Evolutionary conservation across 2,113 vertebrate genomes (phyloP), one percentile per base, ranked within the genome.

Genomic region (Calyptommatus sinebrachiatus): DNA sequence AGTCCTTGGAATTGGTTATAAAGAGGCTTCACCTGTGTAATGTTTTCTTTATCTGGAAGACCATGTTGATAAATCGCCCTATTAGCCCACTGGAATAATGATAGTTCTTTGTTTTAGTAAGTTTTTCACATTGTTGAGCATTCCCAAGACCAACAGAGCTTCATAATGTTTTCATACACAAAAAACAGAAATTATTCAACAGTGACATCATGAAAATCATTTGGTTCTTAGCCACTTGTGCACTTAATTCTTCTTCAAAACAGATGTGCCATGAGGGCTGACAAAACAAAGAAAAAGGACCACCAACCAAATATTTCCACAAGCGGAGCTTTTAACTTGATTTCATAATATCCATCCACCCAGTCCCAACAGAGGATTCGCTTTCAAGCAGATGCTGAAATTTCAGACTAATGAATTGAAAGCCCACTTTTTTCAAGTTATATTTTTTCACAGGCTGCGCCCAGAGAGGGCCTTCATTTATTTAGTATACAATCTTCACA

Each of bases 391-490:
- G 1, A 62, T 74, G 77, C 57, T 80, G 77, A 86, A 85, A 83
- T 61, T 84, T 90, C 82, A 87, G 82, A 53, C 82, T 92, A 90
- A 90, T 91, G 88, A 90, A 86, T 90, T 80, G 83, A 31, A 67
- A 81, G 65, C 35, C 53, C 28, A 61, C 66, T 81, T 62, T 57
- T 76, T 76, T 70, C 66, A 81, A 61, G 66, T 48, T 50, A 57
- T 45, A 70, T 81, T 63, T 70, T 8, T 70, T 22, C n/a, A 70
- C 41, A 29, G 50, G 60, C 45, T 21, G 69, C 66, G 61, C 35
- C 50, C 65, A 12, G 14, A 61, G 50, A 46, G 8, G 69, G 79
- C n/a, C 67, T 81, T 68, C 26, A 60, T 29, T 75, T 69, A 69
- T 75, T 75, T 69, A 68, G 69, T 45, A n/a, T 20, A 61, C 46